Evolutionary conservation across 2,797 vertebrate species (phyloP).

Genomic region (Prunella strophiata): DNA sequence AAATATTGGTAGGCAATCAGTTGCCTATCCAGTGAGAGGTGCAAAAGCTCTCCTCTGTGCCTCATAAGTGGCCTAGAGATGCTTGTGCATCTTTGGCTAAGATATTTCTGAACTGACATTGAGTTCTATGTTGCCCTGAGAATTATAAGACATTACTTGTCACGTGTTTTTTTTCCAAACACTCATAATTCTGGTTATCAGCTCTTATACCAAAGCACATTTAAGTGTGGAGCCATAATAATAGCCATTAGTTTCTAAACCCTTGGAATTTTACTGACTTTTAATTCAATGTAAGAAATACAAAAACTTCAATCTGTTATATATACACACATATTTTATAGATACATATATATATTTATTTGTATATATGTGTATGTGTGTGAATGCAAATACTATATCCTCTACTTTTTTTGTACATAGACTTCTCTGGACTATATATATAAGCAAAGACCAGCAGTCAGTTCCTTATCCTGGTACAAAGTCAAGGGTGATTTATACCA

Average conservation of each 20-base stretch:
- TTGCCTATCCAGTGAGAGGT: not conserved
- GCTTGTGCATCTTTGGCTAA: not conserved
- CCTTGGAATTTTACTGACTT: not conserved
- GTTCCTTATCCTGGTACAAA: not conserved
- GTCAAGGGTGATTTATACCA: not conserved
- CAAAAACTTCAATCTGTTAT: not conserved
- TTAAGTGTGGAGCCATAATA: not conserved
- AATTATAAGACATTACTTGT: not conserved
- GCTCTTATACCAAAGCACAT: not conserved
- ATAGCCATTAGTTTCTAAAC: not conserved
- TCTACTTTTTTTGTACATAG: not conserved
- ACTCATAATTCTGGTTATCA: not conserved
- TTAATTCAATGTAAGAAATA: not conserved
- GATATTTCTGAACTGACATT: not conserved
- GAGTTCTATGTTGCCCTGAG: not conserved
- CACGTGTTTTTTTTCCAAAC: rapidly evolving
- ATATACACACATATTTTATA: not conserved
- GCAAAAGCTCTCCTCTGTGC: not conserved
- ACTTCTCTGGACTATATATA: not conserved
- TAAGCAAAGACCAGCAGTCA: not conserved
- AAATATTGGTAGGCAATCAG: not conserved
- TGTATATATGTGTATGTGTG: too few relatives aligned
- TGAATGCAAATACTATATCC: not conserved
- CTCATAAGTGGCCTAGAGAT: not conserved
- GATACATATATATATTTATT: not conserved